Evolutionary conservation across 2,888 invertebrate species (phyloP), one percentile per base, ranked within the genome.

Genomic region (Amaurobius ferox): DNA sequence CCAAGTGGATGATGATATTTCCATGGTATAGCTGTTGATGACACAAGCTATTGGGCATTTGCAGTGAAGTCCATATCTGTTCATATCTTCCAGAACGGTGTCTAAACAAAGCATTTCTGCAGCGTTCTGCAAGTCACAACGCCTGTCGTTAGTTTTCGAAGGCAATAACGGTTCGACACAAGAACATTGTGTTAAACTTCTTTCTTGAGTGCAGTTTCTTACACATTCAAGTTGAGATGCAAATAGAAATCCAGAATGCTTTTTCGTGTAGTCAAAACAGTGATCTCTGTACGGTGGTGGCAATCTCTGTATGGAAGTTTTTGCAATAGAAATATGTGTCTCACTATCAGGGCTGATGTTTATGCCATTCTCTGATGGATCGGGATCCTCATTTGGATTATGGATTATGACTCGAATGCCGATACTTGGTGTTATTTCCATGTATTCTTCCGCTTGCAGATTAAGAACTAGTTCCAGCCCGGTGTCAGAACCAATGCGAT

Each of bases 391-490:
- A 28, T 88, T 61, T 2, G 86, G 87, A 67, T 70, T 68, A 68
- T 89, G 89, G 19, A 89, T 76, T 61, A 88, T 74, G 23, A 89
- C 87, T 26, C 86, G 29, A 5, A 78, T 79, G 1, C 89, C 89
- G 16, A 87, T 78, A 19, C 79, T 81, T 26, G 78, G 68, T 11
- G 89, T 87, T 5, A 88, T 77, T 5, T 81, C 70, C 1, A 87
- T 11, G 39, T 89, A 89, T 48, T 87, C 79, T 11, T 44, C 64
- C 2, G 76, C 64, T 9, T 87, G 74, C 11, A 88, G 29, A 72
- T 88, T 76, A 23, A 89, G 16, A 11, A 78, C 88, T 39, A 89
- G 44, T 71, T 88, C 88, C 19, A 88, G 44, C 7, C 88, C 76
- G 16, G 11, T 13, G n/a, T 67, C 23, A 23, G 68, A 19, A 16